Evolutionary conservation across 2,888 invertebrate species (phyloP).

Genomic region (Phaedon cochleariae): DNA sequence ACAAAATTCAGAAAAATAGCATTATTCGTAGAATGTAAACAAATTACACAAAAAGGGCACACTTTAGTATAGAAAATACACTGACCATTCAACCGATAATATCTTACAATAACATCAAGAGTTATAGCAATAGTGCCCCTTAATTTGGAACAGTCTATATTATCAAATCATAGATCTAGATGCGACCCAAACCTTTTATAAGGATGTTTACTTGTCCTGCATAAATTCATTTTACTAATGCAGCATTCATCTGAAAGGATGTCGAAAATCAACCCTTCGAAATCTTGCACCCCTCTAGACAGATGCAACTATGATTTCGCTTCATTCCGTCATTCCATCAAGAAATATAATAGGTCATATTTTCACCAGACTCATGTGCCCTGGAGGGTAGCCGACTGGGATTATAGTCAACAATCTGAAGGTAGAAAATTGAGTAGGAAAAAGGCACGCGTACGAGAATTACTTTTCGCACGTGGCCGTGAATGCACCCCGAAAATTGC

Average conservation of each 20-base stretch:
- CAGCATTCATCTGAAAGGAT: background rate
- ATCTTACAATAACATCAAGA: no score
- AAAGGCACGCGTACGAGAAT: conserved; percentile 19
- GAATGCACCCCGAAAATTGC: conserved; percentile 24
- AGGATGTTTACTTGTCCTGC: background rate
- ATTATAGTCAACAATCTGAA: background rate
- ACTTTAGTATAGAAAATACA: no score
- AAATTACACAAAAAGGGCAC: no score
- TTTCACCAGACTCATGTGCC: conserved; percentile 27
- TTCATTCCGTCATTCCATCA: background rate
- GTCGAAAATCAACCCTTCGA: background rate
- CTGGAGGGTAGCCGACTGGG: background rate
- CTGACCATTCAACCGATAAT: no score
- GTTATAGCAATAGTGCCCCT: no score
- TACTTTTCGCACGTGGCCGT: conserved; percentile 21
- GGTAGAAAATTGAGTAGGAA: conserved; percentile 7
- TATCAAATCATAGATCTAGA: no score
- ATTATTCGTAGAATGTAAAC: no score
- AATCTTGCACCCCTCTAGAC: background rate
- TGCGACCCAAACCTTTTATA: background rate
- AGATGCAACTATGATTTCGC: background rate
- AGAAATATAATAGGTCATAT: conserved; percentile 22
- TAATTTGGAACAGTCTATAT: no score
- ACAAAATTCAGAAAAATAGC: no score
- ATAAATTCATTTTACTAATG: background rate